These are phyloP conservation scores for Pelochelys cantorii DNA, from an alignment of 2,797 vertebrate species.

Conservation along the genomic window DNA sequence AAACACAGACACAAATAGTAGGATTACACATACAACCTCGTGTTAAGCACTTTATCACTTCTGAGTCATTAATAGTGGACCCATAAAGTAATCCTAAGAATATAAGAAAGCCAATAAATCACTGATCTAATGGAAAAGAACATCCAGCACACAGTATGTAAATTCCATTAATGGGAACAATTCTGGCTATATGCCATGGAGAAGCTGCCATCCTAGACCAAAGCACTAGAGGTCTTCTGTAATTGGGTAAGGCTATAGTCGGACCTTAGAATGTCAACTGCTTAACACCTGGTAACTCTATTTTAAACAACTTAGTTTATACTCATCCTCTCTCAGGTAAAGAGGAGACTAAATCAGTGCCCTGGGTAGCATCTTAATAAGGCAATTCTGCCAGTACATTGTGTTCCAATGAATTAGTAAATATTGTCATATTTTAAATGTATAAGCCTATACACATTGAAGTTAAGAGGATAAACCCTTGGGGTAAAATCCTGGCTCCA, in stretches of 20 bases:
- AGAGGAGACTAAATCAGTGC: background rate
- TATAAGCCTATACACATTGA: background rate
- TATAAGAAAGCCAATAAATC: background rate
- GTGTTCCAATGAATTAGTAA: background rate
- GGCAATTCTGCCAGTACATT: background rate
- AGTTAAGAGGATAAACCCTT: background rate
- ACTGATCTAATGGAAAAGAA: background rate
- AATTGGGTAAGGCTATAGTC: background rate
- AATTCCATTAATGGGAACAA: background rate
- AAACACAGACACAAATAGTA: background rate
- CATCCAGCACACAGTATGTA: background rate
- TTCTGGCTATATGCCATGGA: background rate
- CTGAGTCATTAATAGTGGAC: background rate
- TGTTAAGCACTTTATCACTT: background rate
- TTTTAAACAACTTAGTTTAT: background rate
- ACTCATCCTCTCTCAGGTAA: background rate
- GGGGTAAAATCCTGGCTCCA: background rate
- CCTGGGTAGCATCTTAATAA: background rate
- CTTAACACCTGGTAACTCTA: too few species aligned
- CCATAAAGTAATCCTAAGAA: background rate
- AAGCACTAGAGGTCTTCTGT: background rate
- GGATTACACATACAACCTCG: background rate
- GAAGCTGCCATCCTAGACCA: too few species aligned
- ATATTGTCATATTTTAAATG: background rate
- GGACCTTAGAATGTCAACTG: too few species aligned